phyloP scores from a whole-genome alignment of 2,797 vertebrate genomes.

The Spondyliosoma cantharus region DNA sequence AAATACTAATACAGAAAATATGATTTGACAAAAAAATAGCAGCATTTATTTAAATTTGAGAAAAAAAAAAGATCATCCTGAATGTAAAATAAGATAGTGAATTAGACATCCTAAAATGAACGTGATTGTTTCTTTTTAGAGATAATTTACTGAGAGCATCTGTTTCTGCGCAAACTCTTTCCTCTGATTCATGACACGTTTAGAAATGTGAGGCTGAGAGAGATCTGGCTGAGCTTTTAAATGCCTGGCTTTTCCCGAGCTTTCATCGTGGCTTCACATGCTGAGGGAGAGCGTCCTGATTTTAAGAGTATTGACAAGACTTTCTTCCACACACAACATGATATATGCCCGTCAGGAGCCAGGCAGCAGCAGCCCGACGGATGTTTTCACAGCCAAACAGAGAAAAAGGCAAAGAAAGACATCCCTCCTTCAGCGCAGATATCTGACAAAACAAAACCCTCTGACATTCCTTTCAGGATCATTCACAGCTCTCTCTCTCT shows the following conservation, averaged over 20 bases:
- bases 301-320: slow-evolving; percentile 50
- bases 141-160: background rate
- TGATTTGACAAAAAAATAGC: no score
- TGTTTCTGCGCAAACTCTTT: slow-evolving; percentile 10
- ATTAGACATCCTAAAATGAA: background rate
- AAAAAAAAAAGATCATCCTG: no score
- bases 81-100: background rate
- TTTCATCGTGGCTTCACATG: slow-evolving; percentile 48
- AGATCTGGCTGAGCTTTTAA: slow-evolving; percentile 39
- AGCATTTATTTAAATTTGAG: no score
- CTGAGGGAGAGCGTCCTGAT: slow-evolving; percentile 44
- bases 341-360: slow-evolving; percentile 42
- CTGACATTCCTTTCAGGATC: slow-evolving; percentile 49
- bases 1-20: no score
- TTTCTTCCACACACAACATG: slow-evolving; percentile 18
- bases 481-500: slow-evolving; percentile 36
- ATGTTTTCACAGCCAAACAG: slow-evolving; percentile 42
- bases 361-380: slow-evolving; percentile 37
- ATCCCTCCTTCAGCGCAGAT: slow-evolving; percentile 29
- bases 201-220: slow-evolving; percentile 22
- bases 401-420: slow-evolving; percentile 39
- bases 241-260: slow-evolving; percentile 24
- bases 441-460: slow-evolving; percentile 43
- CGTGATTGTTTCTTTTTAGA: background rate
- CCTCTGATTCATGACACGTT: slow-evolving; percentile 32